These are phyloP conservation scores for Galerucella nymphaeae DNA, from an alignment of 2,888 invertebrate genomes.

Conservation along the genomic window DNA sequence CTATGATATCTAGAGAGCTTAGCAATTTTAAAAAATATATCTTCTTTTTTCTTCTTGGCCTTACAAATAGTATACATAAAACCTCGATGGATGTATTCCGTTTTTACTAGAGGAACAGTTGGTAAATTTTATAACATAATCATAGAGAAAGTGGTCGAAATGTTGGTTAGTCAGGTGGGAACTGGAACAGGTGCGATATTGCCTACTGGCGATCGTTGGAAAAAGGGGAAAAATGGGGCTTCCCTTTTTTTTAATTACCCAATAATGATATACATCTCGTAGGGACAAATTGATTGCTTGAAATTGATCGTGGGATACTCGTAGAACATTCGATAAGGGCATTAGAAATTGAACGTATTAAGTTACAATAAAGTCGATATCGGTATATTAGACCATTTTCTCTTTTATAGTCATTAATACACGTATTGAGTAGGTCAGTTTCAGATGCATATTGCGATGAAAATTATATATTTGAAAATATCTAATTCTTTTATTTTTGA, in stretches of 20 bases:
- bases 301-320: slow-evolving; percentile 28
- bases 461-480: no score
- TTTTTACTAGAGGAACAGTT: slow-evolving; percentile 16
- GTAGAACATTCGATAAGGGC: slow-evolving; percentile 13
- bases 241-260: slow-evolving; percentile 38
- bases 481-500: no score
- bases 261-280: slow-evolving; percentile 37
- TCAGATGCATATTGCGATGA: neutral
- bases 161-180: slow-evolving; percentile 46
- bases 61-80: no score
- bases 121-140: slow-evolving; percentile 25
- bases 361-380: neutral
- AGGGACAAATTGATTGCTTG: slow-evolving; percentile 32
- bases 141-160: slow-evolving; percentile 4
- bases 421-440: neutral
- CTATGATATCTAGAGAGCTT: no score
- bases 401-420: neutral
- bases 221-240: slow-evolving; percentile 34
- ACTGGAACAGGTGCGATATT: slow-evolving; percentile 47
- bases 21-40: no score
- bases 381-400: neutral
- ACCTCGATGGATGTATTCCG: neutral
- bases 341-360: neutral
- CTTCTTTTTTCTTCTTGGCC: no score
- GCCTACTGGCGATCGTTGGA: slow-evolving; percentile 9